Evolutionary conservation across 2,888 invertebrate species (phyloP).

Genomic region (Tinea trinotella): DNA sequence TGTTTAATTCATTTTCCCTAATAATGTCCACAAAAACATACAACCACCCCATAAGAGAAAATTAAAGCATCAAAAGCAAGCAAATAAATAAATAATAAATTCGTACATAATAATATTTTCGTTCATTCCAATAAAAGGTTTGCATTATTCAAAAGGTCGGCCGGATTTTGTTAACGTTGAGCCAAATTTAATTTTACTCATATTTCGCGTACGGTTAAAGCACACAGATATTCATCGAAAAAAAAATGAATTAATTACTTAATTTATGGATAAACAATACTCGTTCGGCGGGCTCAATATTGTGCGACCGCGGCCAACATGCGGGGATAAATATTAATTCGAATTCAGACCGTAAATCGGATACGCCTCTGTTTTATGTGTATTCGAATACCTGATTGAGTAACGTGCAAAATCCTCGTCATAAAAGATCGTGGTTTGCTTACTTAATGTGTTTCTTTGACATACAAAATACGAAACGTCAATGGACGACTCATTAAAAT

Average conservation of each 20-base stretch:
- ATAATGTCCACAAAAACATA: not conserved
- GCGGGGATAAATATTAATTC: constrained; percentile 27
- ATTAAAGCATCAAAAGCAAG: constrained; percentile 29
- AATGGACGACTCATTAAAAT: too few species aligned
- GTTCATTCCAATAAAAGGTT: constrained; percentile 51
- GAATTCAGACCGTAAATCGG: constrained; percentile 16
- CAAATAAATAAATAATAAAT: constrained; percentile 19
- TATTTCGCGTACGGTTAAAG: constrained; percentile 46
- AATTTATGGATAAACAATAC: constrained; percentile 37
- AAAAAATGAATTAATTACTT: constrained; percentile 40
- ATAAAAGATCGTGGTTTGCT: not conserved
- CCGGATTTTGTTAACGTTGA: constrained; percentile 48
- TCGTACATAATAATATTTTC: constrained; percentile 24
- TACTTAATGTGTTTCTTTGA: not conserved
- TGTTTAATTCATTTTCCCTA: too few species aligned
- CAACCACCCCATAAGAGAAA: too few species aligned
- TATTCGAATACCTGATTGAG: constrained; percentile 22
- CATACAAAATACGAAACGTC: too few species aligned
- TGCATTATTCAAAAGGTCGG: constrained; percentile 63
- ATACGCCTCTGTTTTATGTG: not conserved
- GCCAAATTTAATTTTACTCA: constrained; percentile 53
- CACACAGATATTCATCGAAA: constrained; percentile 37
- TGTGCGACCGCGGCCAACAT: constrained; percentile 7
- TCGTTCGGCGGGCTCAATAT: constrained; percentile 14
- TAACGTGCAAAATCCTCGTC: constrained; percentile 25